Conservation (phyloP, 2,888 invertebrate genomes). For the Calliopum simillimum region DNA sequence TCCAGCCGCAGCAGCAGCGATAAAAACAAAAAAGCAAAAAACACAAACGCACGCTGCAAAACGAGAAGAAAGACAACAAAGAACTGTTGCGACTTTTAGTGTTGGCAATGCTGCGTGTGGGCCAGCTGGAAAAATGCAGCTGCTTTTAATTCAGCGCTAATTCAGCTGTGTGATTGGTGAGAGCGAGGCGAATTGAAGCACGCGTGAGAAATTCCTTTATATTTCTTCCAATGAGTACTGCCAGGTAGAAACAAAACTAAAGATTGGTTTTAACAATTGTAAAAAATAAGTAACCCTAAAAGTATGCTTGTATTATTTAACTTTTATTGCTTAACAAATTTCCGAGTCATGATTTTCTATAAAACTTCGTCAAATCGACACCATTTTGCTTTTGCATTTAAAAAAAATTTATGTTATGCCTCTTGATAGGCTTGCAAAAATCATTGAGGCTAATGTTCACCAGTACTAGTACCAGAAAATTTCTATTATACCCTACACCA, state of each 20-base stretch:
- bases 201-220: neutral
- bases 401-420: too few relatives aligned
- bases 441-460: too few relatives aligned
- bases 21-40: neutral
- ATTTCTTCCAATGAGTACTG: neutral
- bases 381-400: too few relatives aligned
- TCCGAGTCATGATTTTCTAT: too few relatives aligned
- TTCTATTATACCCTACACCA: too few relatives aligned
- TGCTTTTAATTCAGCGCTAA: neutral
- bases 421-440: too few relatives aligned
- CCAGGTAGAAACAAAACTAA: neutral
- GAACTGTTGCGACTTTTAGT: neutral
- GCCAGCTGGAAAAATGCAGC: slow-evolving; percentile 13
- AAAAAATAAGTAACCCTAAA: neutral
- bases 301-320: neutral
- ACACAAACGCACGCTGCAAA: neutral
- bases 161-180: neutral
- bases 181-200: neutral
- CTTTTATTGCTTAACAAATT: too few relatives aligned
- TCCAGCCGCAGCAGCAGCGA: too few relatives aligned
- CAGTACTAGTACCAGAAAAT: too few relatives aligned
- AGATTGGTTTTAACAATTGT: too few relatives aligned
- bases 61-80: neutral
- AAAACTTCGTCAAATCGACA: too few relatives aligned
- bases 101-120: neutral